Evolutionary conservation across 2,113 vertebrate genomes (phyloP).

Genomic region (Columba janthina): DNA sequence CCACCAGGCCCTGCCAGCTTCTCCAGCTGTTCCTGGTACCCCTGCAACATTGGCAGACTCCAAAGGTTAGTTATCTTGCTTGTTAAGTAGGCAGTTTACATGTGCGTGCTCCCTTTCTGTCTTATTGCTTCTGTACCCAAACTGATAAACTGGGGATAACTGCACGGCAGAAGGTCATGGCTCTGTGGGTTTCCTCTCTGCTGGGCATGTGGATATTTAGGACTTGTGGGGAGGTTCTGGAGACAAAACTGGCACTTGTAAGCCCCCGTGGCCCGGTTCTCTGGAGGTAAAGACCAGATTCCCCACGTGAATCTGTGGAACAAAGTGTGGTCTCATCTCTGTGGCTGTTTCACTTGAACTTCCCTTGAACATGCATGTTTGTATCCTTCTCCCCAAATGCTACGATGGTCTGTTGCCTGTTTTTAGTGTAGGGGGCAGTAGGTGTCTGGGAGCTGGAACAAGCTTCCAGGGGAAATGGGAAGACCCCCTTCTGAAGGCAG

Average conservation of each 20-base stretch:
- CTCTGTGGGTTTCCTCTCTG: background rate
- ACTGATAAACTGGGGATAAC: background rate
- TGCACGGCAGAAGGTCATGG: background rate
- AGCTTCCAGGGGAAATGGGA: background rate
- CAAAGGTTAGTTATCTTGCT: constrained; percentile 39
- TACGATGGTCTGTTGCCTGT: background rate
- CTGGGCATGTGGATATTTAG: background rate
- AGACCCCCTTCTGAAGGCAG: background rate
- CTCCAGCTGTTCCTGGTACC: background rate
- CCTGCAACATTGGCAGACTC: constrained; percentile 13
- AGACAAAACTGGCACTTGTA: background rate
- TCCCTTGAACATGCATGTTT: background rate
- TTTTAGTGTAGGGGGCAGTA: background rate
- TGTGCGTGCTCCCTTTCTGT: background rate
- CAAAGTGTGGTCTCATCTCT: background rate
- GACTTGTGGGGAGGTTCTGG: background rate
- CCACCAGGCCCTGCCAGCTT: background rate
- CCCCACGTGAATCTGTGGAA: background rate
- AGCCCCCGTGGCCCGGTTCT: background rate
- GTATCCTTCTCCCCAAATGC: background rate
- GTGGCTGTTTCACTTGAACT: background rate
- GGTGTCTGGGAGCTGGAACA: background rate
- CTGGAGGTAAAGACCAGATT: background rate
- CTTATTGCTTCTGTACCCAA: background rate
- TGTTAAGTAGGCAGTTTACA: background rate